Evolutionary conservation across 2,888 invertebrate genomes (phyloP), one percentile per base, ranked within the genome.

Genomic region (Graphium colonna): DNA sequence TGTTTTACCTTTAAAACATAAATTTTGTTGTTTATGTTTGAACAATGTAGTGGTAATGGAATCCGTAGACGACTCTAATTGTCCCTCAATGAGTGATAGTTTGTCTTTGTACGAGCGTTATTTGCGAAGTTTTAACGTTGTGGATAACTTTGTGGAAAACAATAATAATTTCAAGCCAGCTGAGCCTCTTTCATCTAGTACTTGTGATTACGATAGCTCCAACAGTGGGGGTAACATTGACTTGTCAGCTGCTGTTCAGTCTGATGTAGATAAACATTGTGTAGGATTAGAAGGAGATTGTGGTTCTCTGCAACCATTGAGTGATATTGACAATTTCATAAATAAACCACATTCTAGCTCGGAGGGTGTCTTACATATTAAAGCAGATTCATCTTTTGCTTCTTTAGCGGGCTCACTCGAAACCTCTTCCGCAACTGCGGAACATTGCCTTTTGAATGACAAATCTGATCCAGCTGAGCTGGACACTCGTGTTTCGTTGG

Each of bases 41-140:
- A 54, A 75, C 64, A 71, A 75, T 78, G 77, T 72, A 74, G 73
- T 73, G 76, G 83, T 84, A 68, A 88, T 89, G 88, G 88, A 86
- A 83, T 79, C 85, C 68, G 75, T 82, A 59, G 82, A 82, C 73
- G 84, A 86, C 71, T 82, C 88, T 55, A 85, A 86, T 76, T 81
- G 84, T 73, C 81, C 77, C 69, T 86, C 87, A 51, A 71, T 82
- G 78, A 85, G 81, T 75, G 82, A 87, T 72, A 85, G 82, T 72
- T 84, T 88, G 73, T 86, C 85, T 63, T 68, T 88, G 59, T 89
- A 89, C 57, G 85, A 86, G 59, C 79, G 87, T 40, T 89, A 87
- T 63, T 74, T 88, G 75, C 77, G 82, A 73, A 88, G 86, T 75
- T 89, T 89, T 61, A 87, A 79, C 65, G 80, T 87, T 48, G 84